Evolutionary conservation across 1,140 invertebrate species (phyloP), one percentile per base, ranked within the genome.

Genomic region (Uloborus diversus): DNA sequence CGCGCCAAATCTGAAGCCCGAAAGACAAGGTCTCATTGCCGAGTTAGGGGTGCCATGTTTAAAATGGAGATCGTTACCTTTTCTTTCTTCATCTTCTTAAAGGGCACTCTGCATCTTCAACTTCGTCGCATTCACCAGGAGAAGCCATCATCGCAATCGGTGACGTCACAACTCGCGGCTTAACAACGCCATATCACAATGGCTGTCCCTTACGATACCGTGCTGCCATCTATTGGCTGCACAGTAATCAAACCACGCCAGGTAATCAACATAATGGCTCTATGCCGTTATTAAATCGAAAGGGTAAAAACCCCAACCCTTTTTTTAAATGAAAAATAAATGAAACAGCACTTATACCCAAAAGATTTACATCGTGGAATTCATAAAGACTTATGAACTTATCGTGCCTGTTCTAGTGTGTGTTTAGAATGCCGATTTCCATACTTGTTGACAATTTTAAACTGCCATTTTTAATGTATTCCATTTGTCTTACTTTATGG

Each of bases 21-120:
- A 73, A 73, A 61, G 33, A 59, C 53, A 73, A 61, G 69, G 25
- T 73, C 71, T 75, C 71, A 75, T 75, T 75, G 57, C 49, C 71
- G 57, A 75, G 49, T 75, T 75, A 64, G 71, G 71, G 59, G 71
- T 75, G 71, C 71, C 71, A 75, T 64, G 71, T 75, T 75, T 75
- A 75, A 75, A 75, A 75, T 75, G 71, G 71, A 75, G 71, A 75
- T 75, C 71, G 71, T 75, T 75, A 75, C 71, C 71, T 75, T 75
- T 75, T 64, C 71, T 75, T 75, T 75, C 71, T 75, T 75, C 71
- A 75, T 75, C 71, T 75, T 75, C 71, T 75, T 73, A 61, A 75
- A 75, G 56, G 59, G 71, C 56, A 75, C 57, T 75, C 71, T 71
- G 68, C 68, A 71, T 71, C 68, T 57, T 71, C 68, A 71, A 64